Evolutionary conservation across 2,888 invertebrate genomes (phyloP), one percentile per base, ranked within the genome.

Genomic region (Abrostola triplasia): DNA sequence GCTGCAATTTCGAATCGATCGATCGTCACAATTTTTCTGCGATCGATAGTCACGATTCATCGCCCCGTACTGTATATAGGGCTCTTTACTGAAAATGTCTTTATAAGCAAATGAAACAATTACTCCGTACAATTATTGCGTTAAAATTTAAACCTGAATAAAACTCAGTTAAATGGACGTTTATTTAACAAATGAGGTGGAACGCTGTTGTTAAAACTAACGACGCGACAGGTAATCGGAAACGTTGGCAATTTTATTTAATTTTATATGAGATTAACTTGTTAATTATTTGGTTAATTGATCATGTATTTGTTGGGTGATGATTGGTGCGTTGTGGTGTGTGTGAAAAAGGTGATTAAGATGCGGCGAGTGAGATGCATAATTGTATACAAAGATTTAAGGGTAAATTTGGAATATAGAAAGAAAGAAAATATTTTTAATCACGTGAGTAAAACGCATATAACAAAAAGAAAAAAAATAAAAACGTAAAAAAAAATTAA

Each of bases 181-280:
- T 55, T 68, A 59, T 72, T 61, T 53, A 60, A 68, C 67, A 52
- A 73, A 76, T 65, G 64, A 74, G 66, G 73, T 38, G 51, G 60
- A 61, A 72, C 53, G 42, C 12, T 36, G 48, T 52, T 44, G 72
- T 65, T 65, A 64, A 64, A 67, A 64, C 58, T 59, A 64, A 65
- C 59, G 51, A 62, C 38, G 42, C 73, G 61, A 55, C 47, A 42
- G 58, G 53, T 59, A 59, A 70, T 59, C 50, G 58, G 64, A 54
- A 64, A 59, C 40, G 52, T 36, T 50, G 65, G 48, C 42, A 24
- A 59, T 68, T 71, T 36, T 59, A 61, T 61, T 68, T 63, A 59
- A 67, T 71, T 67, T 63, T 59, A 24, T 41, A 62, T 62, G 66
- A 53, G 62, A 56, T 64, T 65, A 37, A 66, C 49, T 61, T 63